These are phyloP conservation scores for Cossypha dichroa DNA, from an alignment of 2,797 vertebrate genomes.

Conservation along the genomic window DNA sequence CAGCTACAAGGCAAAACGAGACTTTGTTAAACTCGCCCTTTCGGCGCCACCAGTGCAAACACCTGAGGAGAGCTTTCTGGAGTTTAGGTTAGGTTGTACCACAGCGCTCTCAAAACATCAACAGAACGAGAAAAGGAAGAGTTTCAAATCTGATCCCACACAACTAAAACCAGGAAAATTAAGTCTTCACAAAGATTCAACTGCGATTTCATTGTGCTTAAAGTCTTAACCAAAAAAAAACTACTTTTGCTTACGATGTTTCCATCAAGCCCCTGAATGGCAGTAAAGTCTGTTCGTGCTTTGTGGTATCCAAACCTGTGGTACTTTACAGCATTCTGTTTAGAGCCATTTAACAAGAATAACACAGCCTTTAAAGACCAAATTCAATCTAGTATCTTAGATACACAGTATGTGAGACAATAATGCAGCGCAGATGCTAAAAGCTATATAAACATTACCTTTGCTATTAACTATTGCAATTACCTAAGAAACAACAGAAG, in stretches of 20 bases:
- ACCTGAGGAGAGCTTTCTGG: background rate
- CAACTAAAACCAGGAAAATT: background rate
- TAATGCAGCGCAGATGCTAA: background rate
- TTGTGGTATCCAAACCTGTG: background rate
- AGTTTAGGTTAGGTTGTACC: rapidly evolving
- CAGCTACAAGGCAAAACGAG: background rate
- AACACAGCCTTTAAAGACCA: background rate
- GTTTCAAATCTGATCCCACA: background rate
- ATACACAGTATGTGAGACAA: background rate
- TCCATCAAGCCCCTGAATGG: background rate
- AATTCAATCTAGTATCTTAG: background rate
- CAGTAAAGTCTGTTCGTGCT: background rate
- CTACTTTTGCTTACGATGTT: background rate
- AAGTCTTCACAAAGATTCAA: background rate
- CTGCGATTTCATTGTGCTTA: background rate
- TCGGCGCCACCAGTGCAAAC: rapidly evolving
- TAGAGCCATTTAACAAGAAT: background rate
- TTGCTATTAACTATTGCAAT: background rate
- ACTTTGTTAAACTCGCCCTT: rapidly evolving
- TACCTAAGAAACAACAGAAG: background rate
- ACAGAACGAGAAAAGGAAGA: background rate
- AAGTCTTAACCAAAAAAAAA: background rate
- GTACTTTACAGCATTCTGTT: background rate
- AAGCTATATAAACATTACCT: background rate
- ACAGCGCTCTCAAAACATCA: background rate